Evolutionary conservation across 1,140 invertebrate genomes (phyloP).

Genomic region (Trichoplusia ni): DNA sequence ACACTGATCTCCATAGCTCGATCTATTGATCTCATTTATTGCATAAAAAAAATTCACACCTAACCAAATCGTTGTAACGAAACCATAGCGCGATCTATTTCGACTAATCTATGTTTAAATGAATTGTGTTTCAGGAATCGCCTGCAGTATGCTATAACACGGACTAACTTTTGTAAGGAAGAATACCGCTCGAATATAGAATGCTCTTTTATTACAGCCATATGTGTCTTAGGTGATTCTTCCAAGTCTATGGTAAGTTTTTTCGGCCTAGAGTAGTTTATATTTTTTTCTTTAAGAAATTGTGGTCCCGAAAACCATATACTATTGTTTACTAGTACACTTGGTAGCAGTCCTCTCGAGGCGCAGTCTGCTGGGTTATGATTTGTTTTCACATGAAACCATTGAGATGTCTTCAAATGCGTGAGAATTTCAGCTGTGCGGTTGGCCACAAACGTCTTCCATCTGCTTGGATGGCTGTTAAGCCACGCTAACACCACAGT

Average conservation of each 20-base stretch:
- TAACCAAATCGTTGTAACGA: neutral
- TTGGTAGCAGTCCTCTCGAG: neutral
- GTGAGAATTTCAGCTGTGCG: conserved; percentile 6
- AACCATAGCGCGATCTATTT: conserved; percentile 14
- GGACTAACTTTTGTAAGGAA: neutral
- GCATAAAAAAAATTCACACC: too few species aligned
- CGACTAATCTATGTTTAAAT: neutral
- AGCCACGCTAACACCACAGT: neutral
- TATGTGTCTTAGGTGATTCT: neutral
- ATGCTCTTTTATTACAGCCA: neutral
- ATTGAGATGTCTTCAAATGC: neutral
- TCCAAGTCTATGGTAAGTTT: neutral
- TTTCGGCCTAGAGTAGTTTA: conserved; percentile 3
- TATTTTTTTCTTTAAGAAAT: conserved; percentile 1
- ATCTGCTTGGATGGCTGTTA: neutral
- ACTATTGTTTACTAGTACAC: neutral
- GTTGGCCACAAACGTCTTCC: conserved; percentile 11
- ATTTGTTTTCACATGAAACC: neutral
- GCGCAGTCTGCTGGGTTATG: neutral
- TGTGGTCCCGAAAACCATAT: conserved; percentile 19
- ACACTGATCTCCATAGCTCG: too few species aligned
- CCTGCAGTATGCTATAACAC: conserved; percentile 2
- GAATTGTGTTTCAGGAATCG: conserved; percentile 1
- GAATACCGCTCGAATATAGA: conserved; percentile 4
- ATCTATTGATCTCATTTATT: too few species aligned